Evolutionary conservation across 2,797 vertebrate genomes (phyloP).

Genomic region (Pachyuromys duprasi): DNA sequence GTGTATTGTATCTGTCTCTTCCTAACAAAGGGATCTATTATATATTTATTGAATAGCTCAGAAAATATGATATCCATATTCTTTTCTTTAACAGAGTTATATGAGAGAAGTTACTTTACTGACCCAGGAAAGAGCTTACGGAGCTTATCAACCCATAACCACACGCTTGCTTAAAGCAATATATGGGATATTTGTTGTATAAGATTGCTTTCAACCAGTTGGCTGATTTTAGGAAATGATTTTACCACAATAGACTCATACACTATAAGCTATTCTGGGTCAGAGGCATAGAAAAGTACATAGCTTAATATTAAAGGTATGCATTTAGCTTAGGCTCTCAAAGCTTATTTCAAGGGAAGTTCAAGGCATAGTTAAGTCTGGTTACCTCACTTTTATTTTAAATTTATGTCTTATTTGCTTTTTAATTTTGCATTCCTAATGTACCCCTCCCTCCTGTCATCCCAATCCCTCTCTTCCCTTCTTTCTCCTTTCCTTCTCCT

Average conservation of each 20-base stretch:
- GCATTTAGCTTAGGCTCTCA: not conserved
- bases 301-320: not conserved
- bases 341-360: not conserved
- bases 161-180: not conserved
- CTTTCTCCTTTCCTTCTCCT: too few species aligned
- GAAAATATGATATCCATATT: not conserved
- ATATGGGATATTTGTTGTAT: not conserved
- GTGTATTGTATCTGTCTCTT: not conserved
- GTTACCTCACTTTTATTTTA: not conserved
- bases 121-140: not conserved
- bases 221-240: not conserved
- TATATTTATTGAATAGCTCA: not conserved
- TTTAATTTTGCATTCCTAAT: too few species aligned
- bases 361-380: not conserved
- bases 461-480: too few species aligned
- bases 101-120: not conserved
- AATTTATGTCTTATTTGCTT: too few species aligned
- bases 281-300: not conserved
- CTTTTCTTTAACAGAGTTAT: not conserved
- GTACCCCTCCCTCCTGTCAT: too few species aligned
- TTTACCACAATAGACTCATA: not conserved
- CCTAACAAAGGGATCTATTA: not conserved
- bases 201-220: not conserved
- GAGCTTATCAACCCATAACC: not conserved
- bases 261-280: not conserved